Percentiles rank a stretch among this genome's conserved stretches.
These are phyloP conservation scores for Syngnathoides biaculeatus DNA, from an alignment of 2,113 vertebrate genomes.

Conservation along the genomic window DNA sequence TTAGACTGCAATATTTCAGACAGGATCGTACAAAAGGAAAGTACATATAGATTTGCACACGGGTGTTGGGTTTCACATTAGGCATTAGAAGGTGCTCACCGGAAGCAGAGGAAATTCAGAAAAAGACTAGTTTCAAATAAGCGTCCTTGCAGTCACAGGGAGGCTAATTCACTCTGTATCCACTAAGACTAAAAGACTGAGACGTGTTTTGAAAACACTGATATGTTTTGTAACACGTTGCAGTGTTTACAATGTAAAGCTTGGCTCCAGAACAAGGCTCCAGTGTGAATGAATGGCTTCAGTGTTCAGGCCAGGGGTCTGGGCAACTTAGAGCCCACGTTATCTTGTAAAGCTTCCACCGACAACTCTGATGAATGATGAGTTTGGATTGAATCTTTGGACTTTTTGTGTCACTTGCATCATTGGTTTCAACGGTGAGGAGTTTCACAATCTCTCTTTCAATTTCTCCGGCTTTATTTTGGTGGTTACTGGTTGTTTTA, in stretches of 20 bases:
- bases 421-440: constrained; percentile 14
- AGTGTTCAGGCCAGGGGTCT: constrained; percentile 45
- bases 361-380: constrained; percentile 50
- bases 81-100: neutral
- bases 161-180: neutral
- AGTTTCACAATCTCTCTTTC: constrained; percentile 18
- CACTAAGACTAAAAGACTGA: constrained; percentile 5
- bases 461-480: constrained; percentile 21
- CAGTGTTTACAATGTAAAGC: constrained; percentile 61
- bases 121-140: neutral
- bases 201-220: constrained; percentile 47
- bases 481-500: constrained; percentile 18
- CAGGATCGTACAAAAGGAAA: neutral
- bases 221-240: constrained; percentile 57
- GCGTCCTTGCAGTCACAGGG: neutral
- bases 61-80: neutral
- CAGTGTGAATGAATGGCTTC: constrained; percentile 59
- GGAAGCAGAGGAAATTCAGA: constrained; percentile 1
- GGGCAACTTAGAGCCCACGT: constrained; percentile 48
- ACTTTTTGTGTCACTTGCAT: constrained; percentile 18
- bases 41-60: constrained; percentile 2
- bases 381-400: constrained; percentile 23
- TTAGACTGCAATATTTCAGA: neutral
- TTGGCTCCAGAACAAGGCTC: constrained; percentile 38
- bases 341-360: constrained; percentile 41